Evolutionary conservation across 2,888 invertebrate genomes (phyloP), one percentile per base, ranked within the genome.

Genomic region (Chymomyza amoena): DNA sequence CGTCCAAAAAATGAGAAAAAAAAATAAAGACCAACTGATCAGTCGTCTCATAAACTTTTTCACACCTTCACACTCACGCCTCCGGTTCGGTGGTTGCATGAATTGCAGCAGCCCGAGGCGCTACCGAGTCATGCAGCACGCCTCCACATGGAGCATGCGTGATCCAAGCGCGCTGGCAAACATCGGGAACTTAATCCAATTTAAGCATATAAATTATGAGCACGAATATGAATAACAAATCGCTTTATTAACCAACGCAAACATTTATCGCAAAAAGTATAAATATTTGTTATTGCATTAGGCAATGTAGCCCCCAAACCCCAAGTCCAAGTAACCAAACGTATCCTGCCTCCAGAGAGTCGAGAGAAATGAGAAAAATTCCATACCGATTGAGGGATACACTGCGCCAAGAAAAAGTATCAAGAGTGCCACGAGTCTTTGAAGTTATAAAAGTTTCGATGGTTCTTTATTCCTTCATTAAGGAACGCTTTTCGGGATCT

Each of bases 281-380:
- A 90, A 90, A 90, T 90, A 90, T 90, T 90, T 90, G 90, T 89
- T 90, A 84, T 84, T 84, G 84, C 84, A 87, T 88, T 87, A 84
- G 84, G 88, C 76, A 18, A 69, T 81, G 75, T 15, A 61, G 20
- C 20, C 54, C 54, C 54, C 39, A 45, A 45, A 45, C 39, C 39
- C 39, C 39, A 45, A 45, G 39, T 4, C 39, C 39, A 39, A 13
- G 13, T 39, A 39, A 45, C 39, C 39, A 10, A 10, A 45, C 13
- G 39, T 13, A 54, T 18, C 54, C 20, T 54, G 54, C 5, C 18
- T 16, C 1, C 54, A 54, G 9, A 25, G 25, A 52, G 52, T 16
- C 52, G n/a, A 54, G 54, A 54, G 20, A 5, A 25, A 13, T 2
- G 6, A 15, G 6, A 7, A 18, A 57, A 57, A 9, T 20, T n/a